phyloP scores from a whole-genome alignment of 2,797 vertebrate species.

The Sebastes paucispinis region DNA sequence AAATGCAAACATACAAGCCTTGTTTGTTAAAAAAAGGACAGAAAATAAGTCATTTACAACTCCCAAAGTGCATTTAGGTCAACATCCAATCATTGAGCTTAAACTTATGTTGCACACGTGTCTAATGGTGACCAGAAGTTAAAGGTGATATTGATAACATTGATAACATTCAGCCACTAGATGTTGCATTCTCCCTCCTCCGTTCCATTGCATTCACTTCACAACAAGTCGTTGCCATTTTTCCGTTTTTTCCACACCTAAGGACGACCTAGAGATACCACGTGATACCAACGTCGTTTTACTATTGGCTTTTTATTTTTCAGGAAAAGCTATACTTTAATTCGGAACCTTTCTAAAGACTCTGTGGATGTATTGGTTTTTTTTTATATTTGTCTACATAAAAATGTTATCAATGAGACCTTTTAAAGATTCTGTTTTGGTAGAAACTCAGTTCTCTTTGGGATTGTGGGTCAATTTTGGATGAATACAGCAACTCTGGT shows the following conservation, averaged over 20 bases:
- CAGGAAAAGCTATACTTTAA: too few relatives aligned
- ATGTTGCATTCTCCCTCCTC: too few relatives aligned
- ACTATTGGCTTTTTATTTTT: too few relatives aligned
- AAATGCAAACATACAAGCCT: background rate
- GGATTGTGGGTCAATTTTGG: background rate
- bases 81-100: background rate
- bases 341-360: too few relatives aligned
- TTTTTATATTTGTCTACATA: too few relatives aligned
- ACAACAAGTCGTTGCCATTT: too few relatives aligned
- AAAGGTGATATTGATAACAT: background rate
- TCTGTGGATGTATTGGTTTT: too few relatives aligned
- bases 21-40: background rate
- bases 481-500: background rate
- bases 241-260: too few relatives aligned
- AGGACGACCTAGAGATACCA: rapidly evolving
- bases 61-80: background rate
- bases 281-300: rapidly evolving
- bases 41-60: background rate
- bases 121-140: background rate
- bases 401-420: too few relatives aligned
- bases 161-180: background rate
- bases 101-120: rapidly evolving
- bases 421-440: background rate
- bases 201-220: too few relatives aligned
- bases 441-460: background rate